phyloP scores from a whole-genome alignment of 2,888 invertebrate genomes.

The Callimorpha dominula region DNA sequence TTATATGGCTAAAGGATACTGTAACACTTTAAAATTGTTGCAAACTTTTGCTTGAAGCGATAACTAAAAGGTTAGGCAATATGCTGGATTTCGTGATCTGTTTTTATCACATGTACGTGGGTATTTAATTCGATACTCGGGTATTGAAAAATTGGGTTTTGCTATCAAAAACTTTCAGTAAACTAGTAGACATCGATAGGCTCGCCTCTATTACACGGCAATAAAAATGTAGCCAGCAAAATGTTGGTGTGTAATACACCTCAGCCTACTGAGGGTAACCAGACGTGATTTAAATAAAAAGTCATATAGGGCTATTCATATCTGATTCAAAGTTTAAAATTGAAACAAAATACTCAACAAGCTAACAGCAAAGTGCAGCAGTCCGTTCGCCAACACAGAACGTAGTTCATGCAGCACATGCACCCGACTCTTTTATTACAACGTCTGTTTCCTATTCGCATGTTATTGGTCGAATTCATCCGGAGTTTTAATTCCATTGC shows the following conservation, averaged over 20 bases:
- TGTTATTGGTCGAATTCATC: conserved; percentile 61
- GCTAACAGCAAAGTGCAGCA: conserved; percentile 19
- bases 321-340: conserved; percentile 3
- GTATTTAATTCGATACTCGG: background rate
- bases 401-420: conserved; percentile 70
- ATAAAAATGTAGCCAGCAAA: background rate
- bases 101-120: too few species aligned
- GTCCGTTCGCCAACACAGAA: conserved; percentile 12
- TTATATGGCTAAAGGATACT: background rate
- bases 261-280: background rate
- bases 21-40: background rate
- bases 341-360: conserved; percentile 1
- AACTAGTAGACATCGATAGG: background rate
- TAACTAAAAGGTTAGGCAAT: too few species aligned
- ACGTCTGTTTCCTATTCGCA: conserved; percentile 53
- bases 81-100: too few species aligned
- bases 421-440: conserved; percentile 74
- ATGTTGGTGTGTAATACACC: background rate
- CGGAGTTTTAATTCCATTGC: conserved; percentile 61
- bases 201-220: background rate
- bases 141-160: background rate
- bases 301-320: background rate
- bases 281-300: background rate
- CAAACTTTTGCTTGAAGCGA: too few species aligned
- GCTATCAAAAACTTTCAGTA: background rate